These are phyloP conservation scores for Spodoptera frugiperda DNA, from an alignment of 1,140 invertebrate species.

Conservation along the genomic window DNA sequence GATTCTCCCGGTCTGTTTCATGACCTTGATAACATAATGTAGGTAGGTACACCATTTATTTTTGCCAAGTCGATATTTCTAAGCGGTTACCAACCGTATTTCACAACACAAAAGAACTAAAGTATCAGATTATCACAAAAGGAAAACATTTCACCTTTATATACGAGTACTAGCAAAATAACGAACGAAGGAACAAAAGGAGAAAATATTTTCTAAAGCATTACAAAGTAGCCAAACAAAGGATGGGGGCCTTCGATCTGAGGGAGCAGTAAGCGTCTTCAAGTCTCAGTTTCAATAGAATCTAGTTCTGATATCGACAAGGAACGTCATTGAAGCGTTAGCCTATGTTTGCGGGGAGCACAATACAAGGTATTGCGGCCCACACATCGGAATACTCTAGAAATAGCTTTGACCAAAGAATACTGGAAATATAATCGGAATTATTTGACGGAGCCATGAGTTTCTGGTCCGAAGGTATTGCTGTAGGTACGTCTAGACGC, in stretches of 20 bases:
- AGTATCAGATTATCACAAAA: too few species aligned
- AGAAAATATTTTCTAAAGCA: not conserved
- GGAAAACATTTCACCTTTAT: too few species aligned
- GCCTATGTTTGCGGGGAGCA: constrained; percentile 11
- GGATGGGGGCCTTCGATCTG: not conserved
- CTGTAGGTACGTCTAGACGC: not conserved
- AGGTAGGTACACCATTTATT: too few species aligned
- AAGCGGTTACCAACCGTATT: too few species aligned
- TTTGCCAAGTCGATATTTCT: too few species aligned
- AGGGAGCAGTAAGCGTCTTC: constrained; percentile 13
- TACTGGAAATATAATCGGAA: constrained; percentile 25
- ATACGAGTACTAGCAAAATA: too few species aligned
- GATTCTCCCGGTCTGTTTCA: too few species aligned
- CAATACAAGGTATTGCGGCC: constrained; percentile 33
- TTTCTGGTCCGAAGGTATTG: not conserved
- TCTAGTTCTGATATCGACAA: constrained; percentile 22
- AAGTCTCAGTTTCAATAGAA: constrained; percentile 36
- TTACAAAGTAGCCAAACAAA: constrained; percentile 14
- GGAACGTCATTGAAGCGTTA: not conserved
- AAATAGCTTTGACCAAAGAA: constrained; percentile 27
- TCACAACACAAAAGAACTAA: too few species aligned
- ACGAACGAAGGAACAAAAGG: not conserved
- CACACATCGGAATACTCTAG: constrained; percentile 41
- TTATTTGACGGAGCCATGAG: constrained; percentile 21
- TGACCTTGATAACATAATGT: too few species aligned